Conservation (phyloP, 1,140 invertebrate species). For the Monochamus saltuarius region DNA sequence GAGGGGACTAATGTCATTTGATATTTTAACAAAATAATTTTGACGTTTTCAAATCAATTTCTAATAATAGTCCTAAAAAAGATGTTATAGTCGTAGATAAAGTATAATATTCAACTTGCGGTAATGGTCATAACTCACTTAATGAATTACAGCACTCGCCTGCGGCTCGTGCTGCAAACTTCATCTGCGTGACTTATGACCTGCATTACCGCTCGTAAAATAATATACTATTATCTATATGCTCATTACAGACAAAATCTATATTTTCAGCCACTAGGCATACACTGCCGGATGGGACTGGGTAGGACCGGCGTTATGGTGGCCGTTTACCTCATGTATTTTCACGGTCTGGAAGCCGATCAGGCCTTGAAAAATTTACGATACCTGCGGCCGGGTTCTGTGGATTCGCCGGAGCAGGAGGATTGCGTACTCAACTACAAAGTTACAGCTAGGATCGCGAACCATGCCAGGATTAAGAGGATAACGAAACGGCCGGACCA, state of each 20-base stretch:
- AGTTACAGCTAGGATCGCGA: constrained; percentile 5
- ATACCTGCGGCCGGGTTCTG: constrained; percentile 52
- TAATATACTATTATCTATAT: no score
- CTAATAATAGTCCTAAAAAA: no score
- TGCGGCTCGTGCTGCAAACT: no score
- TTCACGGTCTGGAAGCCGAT: constrained; percentile 53
- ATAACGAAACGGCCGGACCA: constrained; percentile 7
- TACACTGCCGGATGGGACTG: constrained; percentile 63
- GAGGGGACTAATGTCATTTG: not conserved
- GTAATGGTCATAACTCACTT: no score
- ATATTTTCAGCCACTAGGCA: constrained; percentile 58
- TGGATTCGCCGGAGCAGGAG: constrained; percentile 32
- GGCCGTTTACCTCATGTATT: constrained; percentile 63
- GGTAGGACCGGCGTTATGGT: constrained; percentile 64
- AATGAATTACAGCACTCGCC: no score
- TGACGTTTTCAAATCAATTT: no score
- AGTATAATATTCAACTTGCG: no score
- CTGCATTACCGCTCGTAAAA: no score
- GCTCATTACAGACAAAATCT: constrained; percentile 9
- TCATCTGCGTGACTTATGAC: no score
- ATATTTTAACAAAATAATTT: no score
- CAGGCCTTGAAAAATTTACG: constrained; percentile 54
- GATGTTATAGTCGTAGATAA: no score
- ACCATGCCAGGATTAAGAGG: constrained; percentile 7
- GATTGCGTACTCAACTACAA: constrained; percentile 15